These are phyloP conservation scores for Acronicta psi DNA, from an alignment of 2,888 invertebrate species.

Conservation along the genomic window DNA sequence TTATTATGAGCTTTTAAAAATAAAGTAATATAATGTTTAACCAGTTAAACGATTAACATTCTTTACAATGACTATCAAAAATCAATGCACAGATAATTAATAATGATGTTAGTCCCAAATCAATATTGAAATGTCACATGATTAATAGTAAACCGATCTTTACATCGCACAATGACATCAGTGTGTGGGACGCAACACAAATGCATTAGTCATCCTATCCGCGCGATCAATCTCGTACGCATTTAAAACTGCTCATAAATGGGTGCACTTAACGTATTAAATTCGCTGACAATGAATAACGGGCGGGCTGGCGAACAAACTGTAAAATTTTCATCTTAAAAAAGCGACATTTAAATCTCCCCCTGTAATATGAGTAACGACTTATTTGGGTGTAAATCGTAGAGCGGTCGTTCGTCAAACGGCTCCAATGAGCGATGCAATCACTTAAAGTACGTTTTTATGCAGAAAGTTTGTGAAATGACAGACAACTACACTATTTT, in stretches of 20 bases:
- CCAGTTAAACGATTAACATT: neutral
- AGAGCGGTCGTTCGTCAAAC: constrained; percentile 75
- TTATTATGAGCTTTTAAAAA: no score
- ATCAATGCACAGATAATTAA: constrained; percentile 5
- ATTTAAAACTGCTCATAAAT: constrained; percentile 77
- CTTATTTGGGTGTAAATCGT: constrained; percentile 79
- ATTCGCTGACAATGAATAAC: constrained; percentile 82
- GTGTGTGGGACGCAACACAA: constrained; percentile 40
- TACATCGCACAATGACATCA: constrained; percentile 24
- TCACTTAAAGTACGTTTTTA: constrained; percentile 83
- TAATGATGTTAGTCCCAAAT: constrained; percentile 8
- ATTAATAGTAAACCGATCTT: constrained; percentile 34
- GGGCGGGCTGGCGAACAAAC: constrained; percentile 59
- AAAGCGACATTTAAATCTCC: constrained; percentile 83
- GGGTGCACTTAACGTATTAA: constrained; percentile 84
- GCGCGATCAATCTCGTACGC: constrained; percentile 65
- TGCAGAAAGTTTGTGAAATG: constrained; percentile 33
- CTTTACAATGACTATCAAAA: constrained; percentile 14
- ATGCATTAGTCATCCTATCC: constrained; percentile 64
- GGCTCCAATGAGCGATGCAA: constrained; percentile 79
- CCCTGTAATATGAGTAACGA: constrained; percentile 83
- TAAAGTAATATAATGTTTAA: no score
- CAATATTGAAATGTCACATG: constrained; percentile 44
- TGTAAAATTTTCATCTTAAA: constrained; percentile 81
- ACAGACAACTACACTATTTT: constrained; percentile 33